Conservation (phyloP, 2,888 invertebrate genomes). For the Syrista parreyssii region DNA sequence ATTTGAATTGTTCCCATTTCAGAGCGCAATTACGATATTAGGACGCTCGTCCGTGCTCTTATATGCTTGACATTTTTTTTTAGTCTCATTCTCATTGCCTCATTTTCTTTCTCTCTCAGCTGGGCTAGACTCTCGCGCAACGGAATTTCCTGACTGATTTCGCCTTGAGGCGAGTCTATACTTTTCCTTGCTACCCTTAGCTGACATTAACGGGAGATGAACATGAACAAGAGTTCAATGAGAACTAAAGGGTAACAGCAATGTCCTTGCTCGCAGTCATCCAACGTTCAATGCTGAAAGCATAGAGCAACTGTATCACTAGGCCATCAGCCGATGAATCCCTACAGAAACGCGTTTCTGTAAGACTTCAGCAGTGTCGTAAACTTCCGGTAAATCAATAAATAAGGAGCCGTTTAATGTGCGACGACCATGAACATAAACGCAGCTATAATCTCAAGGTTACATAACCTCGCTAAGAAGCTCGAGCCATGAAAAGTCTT, state of each 20-base stretch:
- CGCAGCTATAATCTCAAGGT: background rate
- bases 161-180: background rate
- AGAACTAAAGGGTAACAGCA: background rate
- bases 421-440: background rate
- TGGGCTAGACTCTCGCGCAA: background rate
- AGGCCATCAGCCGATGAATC: constrained; percentile 34
- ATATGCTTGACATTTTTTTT: background rate
- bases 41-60: background rate
- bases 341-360: constrained; percentile 33
- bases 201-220: background rate
- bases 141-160: background rate
- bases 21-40: constrained; percentile 1
- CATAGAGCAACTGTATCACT: constrained; percentile 28
- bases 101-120: background rate
- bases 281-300: constrained; percentile 36
- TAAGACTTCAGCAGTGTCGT: constrained; percentile 32
- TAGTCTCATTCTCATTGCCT: background rate
- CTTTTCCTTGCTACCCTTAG: background rate
- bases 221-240: background rate
- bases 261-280: constrained; percentile 30
- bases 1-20: background rate
- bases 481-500: background rate
- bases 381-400: background rate
- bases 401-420: background rate
- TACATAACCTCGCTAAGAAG: background rate